phyloP scores from a whole-genome alignment of 1,140 invertebrate species.

The Apis mellifera region Amel_HAv3.1 CM009935.2:4795001-4795500 shows the following conservation, averaged over 20 bases:
- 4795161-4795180: slow-evolving; percentile 2
- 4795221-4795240: neutral
- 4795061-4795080: neutral
- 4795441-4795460: too few species aligned
- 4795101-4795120: slow-evolving; percentile 11
- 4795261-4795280: too few species aligned
- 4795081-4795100: neutral
- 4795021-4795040: slow-evolving; percentile 24
- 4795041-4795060: slow-evolving; percentile 26
- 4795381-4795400: too few species aligned
- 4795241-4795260: neutral
- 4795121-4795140: slow-evolving; percentile 8
- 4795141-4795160: slow-evolving; percentile 3
- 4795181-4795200: neutral
- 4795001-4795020: slow-evolving; percentile 19
- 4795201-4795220: neutral
- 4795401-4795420: too few species aligned
- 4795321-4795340: too few species aligned
- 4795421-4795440: too few species aligned
- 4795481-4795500: too few species aligned
- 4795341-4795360: too few species aligned
- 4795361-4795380: too few species aligned
- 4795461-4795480: too few species aligned
- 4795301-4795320: too few species aligned
- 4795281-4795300: too few species aligned